phyloP scores from a whole-genome alignment of 2,797 vertebrate species.

The Lagodon rhomboides region DNA sequence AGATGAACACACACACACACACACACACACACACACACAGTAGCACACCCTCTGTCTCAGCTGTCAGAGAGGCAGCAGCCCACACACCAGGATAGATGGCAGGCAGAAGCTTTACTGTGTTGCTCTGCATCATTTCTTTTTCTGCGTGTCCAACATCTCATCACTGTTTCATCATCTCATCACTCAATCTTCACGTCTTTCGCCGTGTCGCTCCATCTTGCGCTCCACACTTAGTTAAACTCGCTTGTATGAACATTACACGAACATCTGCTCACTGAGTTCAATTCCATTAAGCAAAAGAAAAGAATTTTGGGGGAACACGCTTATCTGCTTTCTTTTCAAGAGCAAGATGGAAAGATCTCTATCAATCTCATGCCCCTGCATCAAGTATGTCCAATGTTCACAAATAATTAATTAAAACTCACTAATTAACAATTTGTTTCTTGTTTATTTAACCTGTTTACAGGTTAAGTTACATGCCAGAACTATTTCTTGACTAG shows the following conservation, averaged over 20 bases:
- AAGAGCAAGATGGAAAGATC: neutral
- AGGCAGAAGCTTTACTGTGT: slow-evolving; percentile 28
- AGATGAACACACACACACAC: slow-evolving; percentile 30
- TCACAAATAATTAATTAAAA: neutral
- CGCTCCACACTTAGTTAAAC: slow-evolving; percentile 1
- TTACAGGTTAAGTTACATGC: neutral
- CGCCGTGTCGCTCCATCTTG: neutral
- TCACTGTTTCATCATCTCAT: slow-evolving; percentile 48
- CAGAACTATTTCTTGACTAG: neutral
- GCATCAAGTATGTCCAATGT: neutral
- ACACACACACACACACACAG: slow-evolving; percentile 22
- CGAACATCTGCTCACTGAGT: neutral
- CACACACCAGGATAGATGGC: slow-evolving; percentile 55
- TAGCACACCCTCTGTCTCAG: slow-evolving; percentile 34
- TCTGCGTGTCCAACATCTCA: slow-evolving; percentile 39
- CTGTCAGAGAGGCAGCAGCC: slow-evolving; percentile 54
- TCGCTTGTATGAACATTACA: slow-evolving; percentile 9
- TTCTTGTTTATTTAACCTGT: neutral
- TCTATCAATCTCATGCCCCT: neutral
- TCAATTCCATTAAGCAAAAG: neutral
- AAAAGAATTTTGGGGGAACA: neutral
- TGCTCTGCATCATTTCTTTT: slow-evolving; percentile 20
- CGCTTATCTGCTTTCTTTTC: neutral
- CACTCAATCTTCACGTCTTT: slow-evolving; percentile 3
- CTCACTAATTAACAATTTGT: neutral